Evolutionary conservation across 2,888 invertebrate species (phyloP).

Genomic region (Actias luna): DNA sequence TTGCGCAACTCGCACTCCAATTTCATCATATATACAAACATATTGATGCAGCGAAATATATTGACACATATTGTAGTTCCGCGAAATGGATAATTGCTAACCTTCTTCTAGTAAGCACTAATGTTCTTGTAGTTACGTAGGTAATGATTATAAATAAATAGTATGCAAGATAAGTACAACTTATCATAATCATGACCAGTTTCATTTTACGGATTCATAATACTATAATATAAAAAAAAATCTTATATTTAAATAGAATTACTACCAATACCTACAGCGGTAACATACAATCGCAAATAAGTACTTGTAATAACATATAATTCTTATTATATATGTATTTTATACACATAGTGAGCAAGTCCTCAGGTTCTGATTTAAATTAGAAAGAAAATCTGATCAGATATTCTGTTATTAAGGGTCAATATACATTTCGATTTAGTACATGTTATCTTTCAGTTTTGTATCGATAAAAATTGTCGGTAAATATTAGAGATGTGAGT

Average conservation of each 20-base stretch:
- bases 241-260: too few relatives aligned
- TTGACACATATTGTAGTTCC: background rate
- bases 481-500: background rate
- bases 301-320: too few relatives aligned
- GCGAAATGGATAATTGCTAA: background rate
- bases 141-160: background rate
- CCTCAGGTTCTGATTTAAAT: background rate
- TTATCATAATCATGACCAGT: background rate
- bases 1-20: constrained; percentile 52
- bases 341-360: too few relatives aligned
- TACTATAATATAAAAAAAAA: too few relatives aligned
- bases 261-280: too few relatives aligned
- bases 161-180: background rate
- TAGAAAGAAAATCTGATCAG: background rate
- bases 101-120: background rate
- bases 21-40: constrained; percentile 43
- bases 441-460: background rate
- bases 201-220: too few relatives aligned
- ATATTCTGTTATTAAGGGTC: background rate
- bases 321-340: too few relatives aligned
- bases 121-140: background rate
- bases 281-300: too few relatives aligned
- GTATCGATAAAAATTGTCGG: background rate
- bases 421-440: constrained; percentile 1
- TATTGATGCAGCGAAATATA: constrained; percentile 21